Evolutionary conservation across 2,888 invertebrate species (phyloP), one percentile per base, ranked within the genome.

Genomic region (Lycocerus yunnanus): DNA sequence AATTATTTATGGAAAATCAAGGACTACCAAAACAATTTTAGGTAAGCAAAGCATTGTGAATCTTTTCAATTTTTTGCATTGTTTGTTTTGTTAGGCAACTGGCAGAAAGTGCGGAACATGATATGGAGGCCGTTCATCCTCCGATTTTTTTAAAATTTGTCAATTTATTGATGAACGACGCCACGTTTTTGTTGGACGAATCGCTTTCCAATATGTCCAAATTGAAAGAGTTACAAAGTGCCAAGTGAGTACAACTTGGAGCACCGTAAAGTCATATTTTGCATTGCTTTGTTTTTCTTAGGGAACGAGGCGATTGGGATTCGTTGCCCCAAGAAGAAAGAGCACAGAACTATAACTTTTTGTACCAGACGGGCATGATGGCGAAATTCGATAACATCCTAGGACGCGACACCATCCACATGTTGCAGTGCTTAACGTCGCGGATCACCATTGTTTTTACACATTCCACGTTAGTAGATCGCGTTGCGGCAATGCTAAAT

Each of bases 141-240:
- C 98, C 98, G 1, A 86, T 98, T 75, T 99, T 98, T 87, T 89
- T 99, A 65, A 92, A 97, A 66, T 99, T 99, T 85, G 93, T 98
- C 58, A 99, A 99, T 89, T 90, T 99, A 78, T 89, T 99, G 14
- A 97, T 99, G 86, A 99, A 99, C 85, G 99, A 99, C 88, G 97
- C 98, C 71, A 97, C 98, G 43, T 99, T 95, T 85, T 89, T 99
- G 13, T 87, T 99, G 78, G 97, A 98, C 85, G 98, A 98, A 85
- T 97, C 97, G 0, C 89, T 96, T 13, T 90, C 93, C 3, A 95
- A 96, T 84, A 95, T 98, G 94, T 93, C 95, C 68, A 95, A 96
- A 85, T 91, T 98, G 74, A 92, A 94, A 72, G 94, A 94, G 78
- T 89, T 96, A 88, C 94, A 96, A 85, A 89, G 92, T 78, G 92